These are phyloP conservation scores for Alloplasta piceator DNA, from an alignment of 2,888 invertebrate genomes.

Conservation along the genomic window DNA sequence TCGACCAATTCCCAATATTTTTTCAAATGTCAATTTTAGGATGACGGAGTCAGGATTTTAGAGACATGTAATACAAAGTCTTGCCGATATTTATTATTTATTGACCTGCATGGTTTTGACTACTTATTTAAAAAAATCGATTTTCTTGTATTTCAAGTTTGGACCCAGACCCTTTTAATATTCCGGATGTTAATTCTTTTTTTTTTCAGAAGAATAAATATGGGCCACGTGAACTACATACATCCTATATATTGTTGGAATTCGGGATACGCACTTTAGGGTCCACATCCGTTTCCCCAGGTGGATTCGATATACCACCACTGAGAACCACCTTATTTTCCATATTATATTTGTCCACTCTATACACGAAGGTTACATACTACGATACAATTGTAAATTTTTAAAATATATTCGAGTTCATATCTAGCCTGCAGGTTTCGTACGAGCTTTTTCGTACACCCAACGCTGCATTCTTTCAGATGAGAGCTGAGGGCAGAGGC, in stretches of 20 bases:
- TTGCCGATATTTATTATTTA: too few relatives aligned
- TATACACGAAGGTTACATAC: neutral
- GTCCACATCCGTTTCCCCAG: neutral
- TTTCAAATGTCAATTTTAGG: too few relatives aligned
- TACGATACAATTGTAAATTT: neutral
- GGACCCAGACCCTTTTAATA: too few relatives aligned
- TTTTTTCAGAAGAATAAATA: neutral
- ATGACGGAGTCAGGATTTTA: too few relatives aligned
- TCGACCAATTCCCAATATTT: too few relatives aligned
- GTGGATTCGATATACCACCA: neutral
- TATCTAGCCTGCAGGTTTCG: constrained; percentile 1
- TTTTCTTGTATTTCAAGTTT: too few relatives aligned
- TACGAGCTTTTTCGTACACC: neutral
- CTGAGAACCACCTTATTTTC: neutral
- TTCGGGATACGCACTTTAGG: too few relatives aligned
- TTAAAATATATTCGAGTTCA: neutral
- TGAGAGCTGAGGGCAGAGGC: constrained; percentile 25
- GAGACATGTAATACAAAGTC: too few relatives aligned
- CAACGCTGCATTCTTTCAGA: constrained; percentile 38
- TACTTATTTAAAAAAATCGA: too few relatives aligned
- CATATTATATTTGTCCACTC: constrained; percentile 4
- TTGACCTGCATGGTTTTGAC: too few relatives aligned
- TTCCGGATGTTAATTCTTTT: too few relatives aligned
- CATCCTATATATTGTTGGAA: too few relatives aligned
- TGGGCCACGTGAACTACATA: neutral